A percentile compares a stretch with the other conserved stretches of the same genome.
Conservation (phyloP, 2,888 invertebrate species). For the Xylota segnis region DNA sequence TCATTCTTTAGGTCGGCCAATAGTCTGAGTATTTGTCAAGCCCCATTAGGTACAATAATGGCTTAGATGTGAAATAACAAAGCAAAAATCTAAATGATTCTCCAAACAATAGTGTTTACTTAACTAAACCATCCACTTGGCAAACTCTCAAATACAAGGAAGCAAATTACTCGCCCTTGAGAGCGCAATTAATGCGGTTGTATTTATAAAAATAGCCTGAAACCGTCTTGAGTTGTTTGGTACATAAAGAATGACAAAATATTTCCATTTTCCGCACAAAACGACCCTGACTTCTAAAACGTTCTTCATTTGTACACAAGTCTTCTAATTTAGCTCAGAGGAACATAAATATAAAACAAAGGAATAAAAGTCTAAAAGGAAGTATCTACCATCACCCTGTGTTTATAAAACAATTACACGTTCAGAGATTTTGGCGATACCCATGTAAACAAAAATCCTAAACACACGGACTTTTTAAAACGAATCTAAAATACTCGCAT, state of each 20-base stretch:
- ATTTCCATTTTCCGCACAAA: background rate
- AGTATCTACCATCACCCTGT: slow-evolving; percentile 34
- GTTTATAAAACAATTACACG: slow-evolving; percentile 36
- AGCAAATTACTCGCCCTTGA: slow-evolving; percentile 21
- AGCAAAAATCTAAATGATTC: background rate
- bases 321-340: background rate
- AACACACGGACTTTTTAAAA: background rate
- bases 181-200: background rate
- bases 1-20: too few species aligned
- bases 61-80: background rate
- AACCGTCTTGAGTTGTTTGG: background rate
- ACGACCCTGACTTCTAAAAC: background rate
- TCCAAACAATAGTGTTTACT: background rate
- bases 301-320: background rate
- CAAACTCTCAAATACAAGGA: background rate
- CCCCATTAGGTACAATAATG: too few species aligned
- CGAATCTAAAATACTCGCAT: slow-evolving; percentile 1
- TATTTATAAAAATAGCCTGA: slow-evolving; percentile 7
- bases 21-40: too few species aligned
- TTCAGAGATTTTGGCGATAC: slow-evolving; percentile 5
- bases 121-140: background rate
- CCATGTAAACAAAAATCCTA: background rate
- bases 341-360: slow-evolving; percentile 1
- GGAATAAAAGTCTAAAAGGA: slow-evolving; percentile 18
- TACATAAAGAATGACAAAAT: background rate